Base-by-base conservation (phyloP, 2,888 invertebrate genomes). In the Asteroscopus sphinx region DNA sequence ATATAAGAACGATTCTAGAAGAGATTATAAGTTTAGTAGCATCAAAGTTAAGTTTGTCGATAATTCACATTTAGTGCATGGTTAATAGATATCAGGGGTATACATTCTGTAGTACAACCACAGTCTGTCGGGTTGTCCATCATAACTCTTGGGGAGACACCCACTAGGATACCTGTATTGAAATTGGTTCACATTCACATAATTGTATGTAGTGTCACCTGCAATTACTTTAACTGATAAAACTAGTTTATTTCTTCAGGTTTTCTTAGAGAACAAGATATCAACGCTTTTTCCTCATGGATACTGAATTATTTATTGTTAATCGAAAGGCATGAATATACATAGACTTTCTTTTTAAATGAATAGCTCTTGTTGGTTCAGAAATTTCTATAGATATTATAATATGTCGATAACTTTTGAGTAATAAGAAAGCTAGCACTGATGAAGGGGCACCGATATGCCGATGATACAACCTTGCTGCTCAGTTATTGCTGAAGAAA, bases 91-190 rank as follows among this genome's bases (percentile, higher is more conserved):
- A 81, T 76, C 70, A 51, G 55, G 64, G 54, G 58, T 52, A 81
- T 85, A 84, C 81, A 86, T 87, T 77, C 77, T 79, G 72, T 81
- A 79, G 62, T 68, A 77, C 77, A 81, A 72, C 70, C 51, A 75
- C 64, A 65, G 76, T 64, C 73, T 61, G 75, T 76, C 79, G 56
- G 68, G 33, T 40, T 56, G 71, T 73, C 67, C 51, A 52, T 83
- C 84, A 83, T 83, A 80, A 76, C 61, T 80, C 71, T 68, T 54
- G 8, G 45, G 40, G 42, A 69, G 76, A 76, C 75, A 73, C 74
- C 76, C 74, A 76, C 72, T 32, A 52, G 42, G 49, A 21, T 59
- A 58, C 66, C 59, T 59, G 59, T 51, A 68, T 65, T 49, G 46
- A 44, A 58, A 65, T 67, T 48, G 49, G 71, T 40, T 35, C 51